A percentile compares a stretch with the other conserved stretches of the same genome.
These are phyloP conservation scores for Pollenia angustigena DNA, from an alignment of 2,888 invertebrate species.

Conservation along the genomic window DNA sequence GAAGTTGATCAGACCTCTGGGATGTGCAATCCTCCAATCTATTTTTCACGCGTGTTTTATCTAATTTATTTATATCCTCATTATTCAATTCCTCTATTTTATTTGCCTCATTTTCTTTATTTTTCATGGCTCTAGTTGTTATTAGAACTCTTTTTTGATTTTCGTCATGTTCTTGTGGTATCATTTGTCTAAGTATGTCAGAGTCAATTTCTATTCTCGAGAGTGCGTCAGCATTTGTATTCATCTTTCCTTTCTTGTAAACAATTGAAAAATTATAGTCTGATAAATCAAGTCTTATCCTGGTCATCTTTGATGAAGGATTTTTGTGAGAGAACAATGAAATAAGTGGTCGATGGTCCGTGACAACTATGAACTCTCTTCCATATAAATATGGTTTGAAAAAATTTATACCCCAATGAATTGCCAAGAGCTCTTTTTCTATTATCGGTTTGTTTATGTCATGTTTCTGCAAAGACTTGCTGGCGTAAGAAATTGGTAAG, in stretches of 20 bases:
- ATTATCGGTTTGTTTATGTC: slow-evolving; percentile 6
- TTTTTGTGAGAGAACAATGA: background rate
- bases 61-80: no score
- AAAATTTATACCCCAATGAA: slow-evolving; percentile 8
- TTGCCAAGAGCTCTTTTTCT: slow-evolving; percentile 25
- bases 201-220: slow-evolving; percentile 3
- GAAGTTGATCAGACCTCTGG: no score
- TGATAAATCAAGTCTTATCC: background rate
- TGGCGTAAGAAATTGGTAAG: slow-evolving; percentile 25
- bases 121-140: slow-evolving; percentile 1
- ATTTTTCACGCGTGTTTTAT: no score
- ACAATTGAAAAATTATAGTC: slow-evolving; percentile 8
- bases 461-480: slow-evolving; percentile 3
- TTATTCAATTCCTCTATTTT: no score
- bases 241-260: background rate
- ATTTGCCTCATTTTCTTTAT: background rate
- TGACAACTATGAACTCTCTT: slow-evolving; percentile 1
- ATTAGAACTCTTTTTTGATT: background rate
- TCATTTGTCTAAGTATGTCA: slow-evolving; percentile 13
- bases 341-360: background rate
- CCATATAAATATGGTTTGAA: slow-evolving; percentile 22
- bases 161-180: background rate
- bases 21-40: no score
- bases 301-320: slow-evolving; percentile 13
- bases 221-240: slow-evolving; percentile 11